Percentiles rank a stretch among this genome's conserved stretches.
Evolutionary conservation across 2,888 invertebrate genomes (phyloP).

Genomic region (Aquatica leii): DNA sequence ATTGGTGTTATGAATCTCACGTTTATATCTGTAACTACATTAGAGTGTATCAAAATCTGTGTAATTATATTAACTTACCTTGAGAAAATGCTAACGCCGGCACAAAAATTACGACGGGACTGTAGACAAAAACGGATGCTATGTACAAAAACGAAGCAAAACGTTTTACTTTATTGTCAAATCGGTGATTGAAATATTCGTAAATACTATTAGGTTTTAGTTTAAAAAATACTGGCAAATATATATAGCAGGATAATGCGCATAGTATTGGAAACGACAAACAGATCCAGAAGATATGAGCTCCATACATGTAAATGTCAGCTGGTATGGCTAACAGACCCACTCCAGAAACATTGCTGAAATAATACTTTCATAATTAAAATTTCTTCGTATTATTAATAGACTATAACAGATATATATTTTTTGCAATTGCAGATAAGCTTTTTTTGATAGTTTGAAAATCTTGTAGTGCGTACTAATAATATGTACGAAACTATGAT

Average conservation of each 20-base stretch:
- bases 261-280: slow-evolving; percentile 43
- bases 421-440: no score
- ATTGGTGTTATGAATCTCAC: slow-evolving; percentile 71
- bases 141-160: slow-evolving; percentile 67
- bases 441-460: no score
- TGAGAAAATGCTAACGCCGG: slow-evolving; percentile 71
- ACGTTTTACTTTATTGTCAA: slow-evolving; percentile 64
- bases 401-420: no score
- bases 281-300: slow-evolving; percentile 65
- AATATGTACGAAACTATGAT: no score
- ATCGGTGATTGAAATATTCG: slow-evolving; percentile 69
- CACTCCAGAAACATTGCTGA: slow-evolving; percentile 77
- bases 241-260: slow-evolving; percentile 43
- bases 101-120: slow-evolving; percentile 71
- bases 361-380: slow-evolving; percentile 40
- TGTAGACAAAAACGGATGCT: slow-evolving; percentile 64
- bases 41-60: background rate
- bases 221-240: slow-evolving; percentile 61
- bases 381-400: no score
- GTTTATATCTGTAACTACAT: slow-evolving; percentile 65
- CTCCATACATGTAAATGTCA: slow-evolving; percentile 77
- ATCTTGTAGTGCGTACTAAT: no score
- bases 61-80: slow-evolving; percentile 63
- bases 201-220: slow-evolving; percentile 71
- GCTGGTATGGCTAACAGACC: slow-evolving; percentile 77